Percentiles rank a stretch among this genome's conserved stretches.
Conservation (phyloP, 2,113 vertebrate species). For the Megaceryle torquata region DNA sequence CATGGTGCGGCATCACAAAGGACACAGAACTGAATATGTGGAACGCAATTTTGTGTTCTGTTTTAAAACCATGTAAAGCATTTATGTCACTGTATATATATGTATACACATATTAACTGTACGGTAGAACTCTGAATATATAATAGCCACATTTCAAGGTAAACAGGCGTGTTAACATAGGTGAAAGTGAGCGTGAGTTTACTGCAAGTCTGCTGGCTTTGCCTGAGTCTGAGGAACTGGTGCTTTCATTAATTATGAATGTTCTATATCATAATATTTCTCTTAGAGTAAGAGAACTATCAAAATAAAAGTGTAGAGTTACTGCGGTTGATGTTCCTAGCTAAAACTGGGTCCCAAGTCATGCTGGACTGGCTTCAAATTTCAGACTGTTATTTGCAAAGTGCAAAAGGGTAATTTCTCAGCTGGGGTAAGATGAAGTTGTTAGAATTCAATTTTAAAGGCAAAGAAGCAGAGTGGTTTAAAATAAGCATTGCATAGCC, state of each 20-base stretch:
- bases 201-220: background rate
- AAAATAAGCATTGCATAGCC: slow-evolving; percentile 51
- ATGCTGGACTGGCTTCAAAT: slow-evolving; percentile 19
- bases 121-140: too few relatives aligned
- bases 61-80: background rate
- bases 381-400: background rate
- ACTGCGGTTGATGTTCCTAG: background rate
- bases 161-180: background rate
- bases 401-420: slow-evolving; percentile 5
- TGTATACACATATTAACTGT: too few relatives aligned
- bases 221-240: background rate
- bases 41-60: background rate
- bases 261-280: background rate
- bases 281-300: background rate
- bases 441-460: slow-evolving; percentile 41
- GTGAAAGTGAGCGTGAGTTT: background rate
- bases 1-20: background rate
- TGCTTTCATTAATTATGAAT: background rate
- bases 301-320: background rate
- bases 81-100: background rate
- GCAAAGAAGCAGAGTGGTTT: slow-evolving; percentile 29
- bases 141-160: background rate
- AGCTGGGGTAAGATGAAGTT: background rate
- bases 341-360: background rate
- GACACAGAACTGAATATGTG: background rate